Percentiles rank a stretch among this genome's conserved stretches.
These are phyloP conservation scores for Aphidius gifuensis DNA, from an alignment of 1,140 invertebrate species.

Conservation along the genomic window DNA sequence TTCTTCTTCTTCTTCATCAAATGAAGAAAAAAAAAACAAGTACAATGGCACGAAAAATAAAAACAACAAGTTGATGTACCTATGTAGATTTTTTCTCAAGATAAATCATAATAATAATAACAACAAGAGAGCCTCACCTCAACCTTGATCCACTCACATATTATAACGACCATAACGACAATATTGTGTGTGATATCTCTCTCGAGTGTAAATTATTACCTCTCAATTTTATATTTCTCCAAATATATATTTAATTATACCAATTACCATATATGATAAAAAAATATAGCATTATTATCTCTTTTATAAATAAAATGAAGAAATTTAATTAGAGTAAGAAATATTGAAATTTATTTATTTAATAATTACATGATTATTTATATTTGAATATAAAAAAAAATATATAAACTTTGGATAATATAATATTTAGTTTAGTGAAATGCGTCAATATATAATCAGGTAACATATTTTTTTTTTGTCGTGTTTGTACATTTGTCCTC, in stretches of 20 bases:
- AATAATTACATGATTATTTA: background rate
- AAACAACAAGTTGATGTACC: conserved; percentile 11
- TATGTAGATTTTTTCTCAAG: conserved; percentile 25
- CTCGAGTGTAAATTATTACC: conserved; percentile 28
- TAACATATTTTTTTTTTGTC: background rate
- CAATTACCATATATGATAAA: too few species aligned
- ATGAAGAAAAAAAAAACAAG: background rate
- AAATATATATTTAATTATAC: too few species aligned
- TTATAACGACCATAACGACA: too few species aligned
- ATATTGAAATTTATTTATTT: background rate
- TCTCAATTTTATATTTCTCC: conserved; percentile 3
- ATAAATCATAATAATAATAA: conserved; percentile 19
- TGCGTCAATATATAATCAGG: too few species aligned
- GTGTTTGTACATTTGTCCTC: conserved; percentile 19
- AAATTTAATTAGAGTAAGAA: background rate
- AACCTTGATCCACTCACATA: conserved; percentile 43
- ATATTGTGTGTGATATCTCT: too few species aligned
- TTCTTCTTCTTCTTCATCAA: background rate
- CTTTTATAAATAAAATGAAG: too few species aligned
- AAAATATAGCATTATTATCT: too few species aligned
- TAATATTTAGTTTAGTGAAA: too few species aligned
- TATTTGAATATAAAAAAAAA: too few species aligned
- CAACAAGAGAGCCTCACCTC: conserved; percentile 29
- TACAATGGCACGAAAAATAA: background rate
- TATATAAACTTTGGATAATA: too few species aligned